A percentile compares a stretch with the other conserved stretches of the same genome.
Conservation (phyloP, 2,113 vertebrate species). For the Cyanoderma ruficeps region DNA sequence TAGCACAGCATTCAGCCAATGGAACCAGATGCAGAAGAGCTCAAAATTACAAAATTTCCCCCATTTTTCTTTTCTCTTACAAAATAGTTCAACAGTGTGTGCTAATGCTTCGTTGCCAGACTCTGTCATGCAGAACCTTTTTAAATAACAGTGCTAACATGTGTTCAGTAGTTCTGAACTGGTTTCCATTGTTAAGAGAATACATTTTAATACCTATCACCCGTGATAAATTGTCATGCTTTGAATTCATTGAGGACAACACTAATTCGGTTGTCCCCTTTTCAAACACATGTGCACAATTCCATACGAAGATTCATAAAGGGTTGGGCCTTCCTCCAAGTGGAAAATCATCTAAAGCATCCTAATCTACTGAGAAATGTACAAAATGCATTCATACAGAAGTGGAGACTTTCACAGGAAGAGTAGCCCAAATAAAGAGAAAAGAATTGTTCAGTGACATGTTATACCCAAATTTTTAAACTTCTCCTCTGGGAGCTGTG, state of each 20-base stretch:
- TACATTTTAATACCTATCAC: background rate
- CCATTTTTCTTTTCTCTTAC: background rate
- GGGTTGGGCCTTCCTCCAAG: background rate
- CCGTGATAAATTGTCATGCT: background rate
- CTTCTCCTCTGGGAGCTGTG: background rate
- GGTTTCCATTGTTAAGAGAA: background rate
- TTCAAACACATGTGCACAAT: background rate
- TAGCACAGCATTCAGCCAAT: background rate
- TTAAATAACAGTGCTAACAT: slow-evolving; percentile 39
- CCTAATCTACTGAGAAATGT: background rate
- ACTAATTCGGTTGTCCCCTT: background rate
- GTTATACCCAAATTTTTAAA: background rate
- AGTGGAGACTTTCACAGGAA: background rate
- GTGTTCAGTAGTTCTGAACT: background rate
- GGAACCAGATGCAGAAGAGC: background rate
- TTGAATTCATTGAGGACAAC: background rate
- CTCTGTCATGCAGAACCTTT: background rate
- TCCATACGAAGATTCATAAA: rapidly evolving
- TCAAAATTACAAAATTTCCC: background rate
- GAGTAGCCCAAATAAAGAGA: background rate
- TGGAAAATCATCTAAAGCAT: background rate
- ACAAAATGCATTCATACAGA: background rate
- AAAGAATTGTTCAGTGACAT: background rate
- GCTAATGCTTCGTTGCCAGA: background rate
- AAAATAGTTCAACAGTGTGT: background rate